Conservation (phyloP, 2,888 invertebrate species). For the Smittia sp. region DNA sequence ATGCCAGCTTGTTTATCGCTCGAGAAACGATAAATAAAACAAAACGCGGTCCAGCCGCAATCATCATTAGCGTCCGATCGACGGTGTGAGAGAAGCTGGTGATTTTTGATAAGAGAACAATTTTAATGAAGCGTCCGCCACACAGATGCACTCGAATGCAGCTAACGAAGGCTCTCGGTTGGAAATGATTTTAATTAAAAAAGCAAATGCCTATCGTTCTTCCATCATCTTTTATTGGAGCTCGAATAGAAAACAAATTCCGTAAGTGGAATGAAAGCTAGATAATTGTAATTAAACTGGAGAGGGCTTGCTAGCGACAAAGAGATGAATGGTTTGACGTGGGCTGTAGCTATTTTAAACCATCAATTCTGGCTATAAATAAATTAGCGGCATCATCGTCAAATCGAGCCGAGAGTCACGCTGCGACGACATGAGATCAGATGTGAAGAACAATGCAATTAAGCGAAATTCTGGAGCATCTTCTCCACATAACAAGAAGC, state of each 20-base stretch:
- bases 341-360: constrained; percentile 6
- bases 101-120: constrained; percentile 9
- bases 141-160: neutral
- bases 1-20: neutral
- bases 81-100: neutral
- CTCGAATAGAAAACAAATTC: neutral
- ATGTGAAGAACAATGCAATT: neutral
- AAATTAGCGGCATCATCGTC: neutral
- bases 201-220: neutral
- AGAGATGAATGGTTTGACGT: neutral
- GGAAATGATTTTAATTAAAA: constrained; percentile 4
- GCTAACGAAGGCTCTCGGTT: neutral
- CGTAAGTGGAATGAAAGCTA: constrained; percentile 9
- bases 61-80: neutral
- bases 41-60: neutral
- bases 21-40: neutral
- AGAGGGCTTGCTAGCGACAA: neutral
- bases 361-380: neutral
- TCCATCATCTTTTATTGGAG: neutral
- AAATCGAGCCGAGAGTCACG: neutral
- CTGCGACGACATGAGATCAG: neutral
- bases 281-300: constrained; percentile 13
- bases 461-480: neutral
- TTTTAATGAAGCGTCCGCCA: neutral
- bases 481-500: neutral